These are phyloP conservation scores for Paradoxurus hermaphroditus DNA, from an alignment of 2,113 vertebrate genomes.

Conservation along the genomic window DNA sequence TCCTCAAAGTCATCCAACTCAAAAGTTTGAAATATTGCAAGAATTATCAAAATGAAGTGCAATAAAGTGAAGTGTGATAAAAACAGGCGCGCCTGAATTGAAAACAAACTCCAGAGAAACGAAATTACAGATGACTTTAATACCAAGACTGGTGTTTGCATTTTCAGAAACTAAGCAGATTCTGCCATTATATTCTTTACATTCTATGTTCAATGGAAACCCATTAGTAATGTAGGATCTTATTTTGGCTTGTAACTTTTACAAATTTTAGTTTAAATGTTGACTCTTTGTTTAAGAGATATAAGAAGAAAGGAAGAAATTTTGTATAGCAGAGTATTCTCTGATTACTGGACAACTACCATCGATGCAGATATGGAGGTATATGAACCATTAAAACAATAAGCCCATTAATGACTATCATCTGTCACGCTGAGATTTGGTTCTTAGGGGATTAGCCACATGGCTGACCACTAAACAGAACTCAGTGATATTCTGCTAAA, in stretches of 20 bases:
- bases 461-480: background rate
- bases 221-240: background rate
- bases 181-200: background rate
- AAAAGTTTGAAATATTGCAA: background rate
- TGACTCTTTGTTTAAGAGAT: background rate
- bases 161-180: constrained; percentile 10
- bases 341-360: background rate
- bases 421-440: background rate
- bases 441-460: background rate
- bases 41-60: background rate
- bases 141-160: background rate
- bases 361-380: background rate
- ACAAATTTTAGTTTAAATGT: background rate
- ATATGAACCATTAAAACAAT: background rate
- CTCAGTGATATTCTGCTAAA: background rate
- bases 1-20: background rate
- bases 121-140: background rate
- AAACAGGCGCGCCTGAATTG: background rate
- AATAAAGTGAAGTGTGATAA: background rate
- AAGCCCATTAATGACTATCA: background rate
- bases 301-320: background rate
- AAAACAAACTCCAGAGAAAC: background rate
- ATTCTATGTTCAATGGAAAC: background rate
- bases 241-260: background rate
- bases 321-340: background rate